Evolutionary conservation across 2,797 vertebrate species (phyloP), one percentile per base, ranked within the genome.

Genomic region (Spea hammondii): DNA sequence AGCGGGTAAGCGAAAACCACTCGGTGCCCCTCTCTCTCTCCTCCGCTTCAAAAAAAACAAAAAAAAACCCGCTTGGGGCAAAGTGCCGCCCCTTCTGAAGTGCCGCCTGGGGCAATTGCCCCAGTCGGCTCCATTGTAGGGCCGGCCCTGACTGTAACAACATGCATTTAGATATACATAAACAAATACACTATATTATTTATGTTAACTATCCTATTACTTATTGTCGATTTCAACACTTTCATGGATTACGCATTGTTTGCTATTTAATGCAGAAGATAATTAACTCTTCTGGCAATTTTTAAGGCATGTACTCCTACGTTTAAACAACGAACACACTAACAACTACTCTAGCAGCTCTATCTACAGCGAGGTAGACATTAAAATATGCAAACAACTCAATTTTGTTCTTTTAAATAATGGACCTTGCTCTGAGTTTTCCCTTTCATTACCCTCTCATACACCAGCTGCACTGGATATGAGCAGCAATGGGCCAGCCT

Each of bases 361-460:
- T 60, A 81, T 77, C 74, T 55, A 69, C 64, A 77, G 70, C 73
- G 62, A 81, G 67, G 71, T 64, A 62, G 69, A 72, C 69, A 82
- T 82, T 82, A 73, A 77, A 70, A 62, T 77, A 73, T 73, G 70
- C 65, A 68, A 77, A 77, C 74, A 82, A 82, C 70, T 72, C 74
- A 82, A 77, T 82, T 77, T 77, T 82, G 72, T 74, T 77, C 77
- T 70, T 77, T 60, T 69, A 69, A 73, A 82, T 82, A 77, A 64
- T 73, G 75, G 54, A 77, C 64, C 68, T 73, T 73, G 79, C 69
- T 54, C 55, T 77, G 74, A 65, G 51, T 45, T 77, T 73, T 77
- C 64, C 70, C 62, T 77, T 82, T 77, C 75, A 73, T 69, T 77
- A 51, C 17, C 65, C 75, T 77, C 65, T 76, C 70, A 70, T 64